Conservation (phyloP, 2,113 vertebrate genomes). For the Astur gentilis region DNA sequence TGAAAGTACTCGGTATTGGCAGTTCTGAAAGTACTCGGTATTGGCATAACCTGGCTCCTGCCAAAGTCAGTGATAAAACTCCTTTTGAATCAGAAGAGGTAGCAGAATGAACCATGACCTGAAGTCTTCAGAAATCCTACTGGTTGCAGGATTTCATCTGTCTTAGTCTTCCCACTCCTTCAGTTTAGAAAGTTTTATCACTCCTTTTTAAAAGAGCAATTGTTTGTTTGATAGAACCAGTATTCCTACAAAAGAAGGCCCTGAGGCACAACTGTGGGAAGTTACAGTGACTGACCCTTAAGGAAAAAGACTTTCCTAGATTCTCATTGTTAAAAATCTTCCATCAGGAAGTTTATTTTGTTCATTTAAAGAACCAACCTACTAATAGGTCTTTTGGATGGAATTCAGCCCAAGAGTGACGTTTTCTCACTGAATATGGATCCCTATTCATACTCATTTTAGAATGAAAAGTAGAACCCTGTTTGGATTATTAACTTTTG, state of each 20-base stretch:
- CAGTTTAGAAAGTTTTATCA: neutral
- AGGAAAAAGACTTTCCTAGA: neutral
- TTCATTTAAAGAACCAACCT: neutral
- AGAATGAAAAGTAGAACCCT: neutral
- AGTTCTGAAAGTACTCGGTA: neutral
- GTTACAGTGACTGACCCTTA: neutral
- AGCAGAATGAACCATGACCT: neutral
- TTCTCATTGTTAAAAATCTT: neutral
- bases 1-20: neutral
- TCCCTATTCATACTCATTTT: neutral
- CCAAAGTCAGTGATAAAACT: neutral
- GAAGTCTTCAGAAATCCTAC: neutral
- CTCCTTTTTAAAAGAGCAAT: neutral
- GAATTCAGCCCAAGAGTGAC: neutral
- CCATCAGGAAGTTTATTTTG: neutral
- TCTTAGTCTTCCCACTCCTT: neutral
- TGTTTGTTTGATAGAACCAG: neutral
- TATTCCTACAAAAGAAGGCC: neutral
- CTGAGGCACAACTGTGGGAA: neutral
- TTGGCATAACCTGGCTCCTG: neutral
- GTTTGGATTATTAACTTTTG: neutral
- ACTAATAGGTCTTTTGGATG: neutral
- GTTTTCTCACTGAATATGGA: neutral
- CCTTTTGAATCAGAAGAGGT: neutral
- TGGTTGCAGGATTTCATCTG: neutral